Percentiles rank a stretch among this genome's conserved stretches.
Conservation (phyloP, 2,113 vertebrate genomes). For the Lamprotornis superbus region DNA sequence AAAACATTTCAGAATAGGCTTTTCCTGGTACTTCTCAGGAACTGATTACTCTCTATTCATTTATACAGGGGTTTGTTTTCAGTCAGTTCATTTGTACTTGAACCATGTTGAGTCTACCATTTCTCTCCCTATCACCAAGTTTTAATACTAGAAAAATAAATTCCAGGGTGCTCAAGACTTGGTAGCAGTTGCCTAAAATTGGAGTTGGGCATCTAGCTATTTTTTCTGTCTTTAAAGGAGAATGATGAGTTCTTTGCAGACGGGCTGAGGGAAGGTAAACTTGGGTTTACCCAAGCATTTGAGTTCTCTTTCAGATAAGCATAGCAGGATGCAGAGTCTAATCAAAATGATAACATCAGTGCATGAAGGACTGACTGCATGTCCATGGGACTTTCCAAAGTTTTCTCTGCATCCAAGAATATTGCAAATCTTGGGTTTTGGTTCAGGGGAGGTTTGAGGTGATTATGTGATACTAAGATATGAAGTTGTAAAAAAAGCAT, state of each 20-base stretch:
- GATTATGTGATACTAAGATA: neutral
- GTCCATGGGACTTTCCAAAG: neutral
- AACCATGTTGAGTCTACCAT: neutral
- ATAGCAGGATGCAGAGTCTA: neutral
- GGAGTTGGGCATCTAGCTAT: neutral
- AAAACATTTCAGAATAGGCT: neutral
- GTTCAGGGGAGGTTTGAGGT: neutral
- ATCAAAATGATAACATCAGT: neutral
- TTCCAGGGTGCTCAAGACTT: neutral
- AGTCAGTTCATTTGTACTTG: neutral
- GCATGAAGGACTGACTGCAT: neutral
- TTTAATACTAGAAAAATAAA: neutral
- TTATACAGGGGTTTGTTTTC: neutral
- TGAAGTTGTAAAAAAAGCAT: fast-evolving
- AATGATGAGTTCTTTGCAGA: neutral
- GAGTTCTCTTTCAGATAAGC: neutral
- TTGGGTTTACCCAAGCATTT: neutral
- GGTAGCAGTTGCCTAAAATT: neutral
- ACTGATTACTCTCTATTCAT: neutral
- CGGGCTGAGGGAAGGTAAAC: neutral
- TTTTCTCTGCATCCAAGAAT: neutral
- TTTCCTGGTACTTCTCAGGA: neutral
- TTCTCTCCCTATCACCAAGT: neutral
- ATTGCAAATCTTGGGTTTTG: neutral
- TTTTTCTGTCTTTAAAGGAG: neutral